Evolutionary conservation across 1,140 invertebrate species (phyloP).

Genomic region (Diabrotica undecimpunctata): DNA sequence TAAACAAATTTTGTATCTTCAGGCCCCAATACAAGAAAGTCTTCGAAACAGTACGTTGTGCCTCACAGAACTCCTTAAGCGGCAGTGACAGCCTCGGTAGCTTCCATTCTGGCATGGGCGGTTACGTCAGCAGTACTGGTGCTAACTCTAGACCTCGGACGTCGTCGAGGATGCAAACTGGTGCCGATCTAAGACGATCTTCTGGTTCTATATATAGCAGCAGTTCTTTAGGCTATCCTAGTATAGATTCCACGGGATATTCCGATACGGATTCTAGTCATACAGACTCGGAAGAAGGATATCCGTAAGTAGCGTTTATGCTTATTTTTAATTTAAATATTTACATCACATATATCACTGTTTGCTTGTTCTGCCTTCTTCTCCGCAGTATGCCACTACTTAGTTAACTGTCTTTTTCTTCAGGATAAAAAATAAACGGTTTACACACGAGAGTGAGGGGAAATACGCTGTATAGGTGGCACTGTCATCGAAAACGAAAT

Average conservation of each 20-base stretch:
- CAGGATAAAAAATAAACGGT: too few relatives aligned
- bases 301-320: slow-evolving; percentile 56
- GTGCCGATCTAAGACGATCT: slow-evolving; percentile 33
- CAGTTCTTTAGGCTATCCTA: slow-evolving; percentile 50
- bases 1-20: slow-evolving; percentile 25
- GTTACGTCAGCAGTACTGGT: slow-evolving; percentile 51
- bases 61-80: slow-evolving; percentile 58
- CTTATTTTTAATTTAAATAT: background rate
- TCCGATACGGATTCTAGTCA: slow-evolving; percentile 51
- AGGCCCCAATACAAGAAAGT: slow-evolving; percentile 74
- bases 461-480: too few relatives aligned
- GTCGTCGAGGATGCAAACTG: slow-evolving; percentile 46
- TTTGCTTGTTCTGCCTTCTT: background rate
- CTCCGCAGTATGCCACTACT: background rate
- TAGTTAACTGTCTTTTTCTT: background rate
- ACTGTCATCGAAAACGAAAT: too few relatives aligned
- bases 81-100: slow-evolving; percentile 45
- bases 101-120: slow-evolving; percentile 41
- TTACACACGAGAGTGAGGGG: too few relatives aligned
- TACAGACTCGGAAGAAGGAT: slow-evolving; percentile 61
- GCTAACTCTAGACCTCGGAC: slow-evolving; percentile 50
- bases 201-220: slow-evolving; percentile 46
- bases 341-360: background rate
- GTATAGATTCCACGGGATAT: slow-evolving; percentile 54
- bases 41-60: slow-evolving; percentile 79